Evolutionary conservation across 53 echinoderm and acorn worm species (phyloP).

Genomic region (Paracentrotus lividus): DNA sequence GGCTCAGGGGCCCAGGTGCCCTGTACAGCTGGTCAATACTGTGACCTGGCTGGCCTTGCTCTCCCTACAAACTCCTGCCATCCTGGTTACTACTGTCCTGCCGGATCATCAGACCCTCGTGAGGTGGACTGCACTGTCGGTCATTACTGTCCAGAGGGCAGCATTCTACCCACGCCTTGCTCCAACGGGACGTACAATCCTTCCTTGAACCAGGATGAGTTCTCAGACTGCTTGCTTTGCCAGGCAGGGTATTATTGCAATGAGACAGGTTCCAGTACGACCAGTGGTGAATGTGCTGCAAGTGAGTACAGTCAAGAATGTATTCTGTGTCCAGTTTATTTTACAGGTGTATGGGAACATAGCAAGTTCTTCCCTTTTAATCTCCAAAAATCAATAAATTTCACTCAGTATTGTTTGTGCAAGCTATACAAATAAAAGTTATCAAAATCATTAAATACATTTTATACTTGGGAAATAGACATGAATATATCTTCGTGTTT

Average conservation of each 20-base stretch:
- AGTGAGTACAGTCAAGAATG: constrained; percentile 62
- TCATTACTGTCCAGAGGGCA: constrained; percentile 90
- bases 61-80: constrained; percentile 81
- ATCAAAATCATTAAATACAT: too few relatives aligned
- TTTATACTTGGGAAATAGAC: too few relatives aligned
- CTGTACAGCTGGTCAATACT: constrained; percentile 87
- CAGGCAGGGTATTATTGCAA: constrained; percentile 92
- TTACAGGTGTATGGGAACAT: too few relatives aligned
- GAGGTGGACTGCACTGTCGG: constrained; percentile 89
- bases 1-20: constrained; percentile 77
- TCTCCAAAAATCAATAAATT: too few relatives aligned
- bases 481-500: too few relatives aligned
- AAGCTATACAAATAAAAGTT: too few relatives aligned
- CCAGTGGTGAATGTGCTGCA: constrained; percentile 82
- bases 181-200: constrained; percentile 97
- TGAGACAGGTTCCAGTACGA: constrained; percentile 81
- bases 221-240: constrained; percentile 89
- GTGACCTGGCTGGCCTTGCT: constrained; percentile 88
- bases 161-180: constrained; percentile 79
- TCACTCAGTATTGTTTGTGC: too few relatives aligned
- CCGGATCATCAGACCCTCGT: constrained; percentile 85
- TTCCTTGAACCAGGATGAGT: constrained; percentile 83
- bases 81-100: constrained; percentile 95
- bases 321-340: not conserved
- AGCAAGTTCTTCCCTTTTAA: too few relatives aligned